These are phyloP conservation scores for Caenorhabditis imperialis DNA, from an alignment of 2,888 invertebrate species.

Conservation along the genomic window DNA sequence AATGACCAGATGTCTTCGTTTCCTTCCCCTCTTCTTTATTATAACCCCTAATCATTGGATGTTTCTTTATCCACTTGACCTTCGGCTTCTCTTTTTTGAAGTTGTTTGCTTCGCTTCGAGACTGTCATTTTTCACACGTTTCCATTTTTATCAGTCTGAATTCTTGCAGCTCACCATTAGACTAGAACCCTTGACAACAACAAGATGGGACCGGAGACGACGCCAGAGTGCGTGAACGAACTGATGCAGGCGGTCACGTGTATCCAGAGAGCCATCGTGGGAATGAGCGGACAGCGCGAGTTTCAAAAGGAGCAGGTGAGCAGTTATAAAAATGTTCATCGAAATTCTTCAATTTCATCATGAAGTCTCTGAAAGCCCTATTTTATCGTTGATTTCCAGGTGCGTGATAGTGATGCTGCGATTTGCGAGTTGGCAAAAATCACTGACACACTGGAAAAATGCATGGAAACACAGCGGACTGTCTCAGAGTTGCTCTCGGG, in stretches of 20 bases:
- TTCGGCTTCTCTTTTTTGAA: background rate
- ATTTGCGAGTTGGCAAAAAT: slow-evolving; percentile 34
- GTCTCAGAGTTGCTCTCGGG: slow-evolving; percentile 26
- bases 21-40: background rate
- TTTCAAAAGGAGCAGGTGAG: too few relatives aligned
- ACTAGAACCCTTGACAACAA: slow-evolving; percentile 15
- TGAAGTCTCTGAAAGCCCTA: slow-evolving; percentile 2
- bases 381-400: too few relatives aligned
- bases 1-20: slow-evolving; percentile 11
- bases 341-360: too few relatives aligned
- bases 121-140: background rate
- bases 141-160: background rate
- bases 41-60: background rate
- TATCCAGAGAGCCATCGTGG: slow-evolving; percentile 15
- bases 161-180: slow-evolving; percentile 37
- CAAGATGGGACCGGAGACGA: slow-evolving; percentile 34
- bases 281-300: background rate
- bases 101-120: background rate
- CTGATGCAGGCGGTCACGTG: slow-evolving; percentile 23
- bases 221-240: slow-evolving; percentile 12
- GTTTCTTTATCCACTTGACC: background rate
- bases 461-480: slow-evolving; percentile 34
- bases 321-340: too few relatives aligned
- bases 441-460: slow-evolving; percentile 17
- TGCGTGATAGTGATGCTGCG: background rate